Evolutionary conservation across 2,113 vertebrate genomes (phyloP), one percentile per base, ranked within the genome.

Genomic region (Psilopsiagon aurifrons): DNA sequence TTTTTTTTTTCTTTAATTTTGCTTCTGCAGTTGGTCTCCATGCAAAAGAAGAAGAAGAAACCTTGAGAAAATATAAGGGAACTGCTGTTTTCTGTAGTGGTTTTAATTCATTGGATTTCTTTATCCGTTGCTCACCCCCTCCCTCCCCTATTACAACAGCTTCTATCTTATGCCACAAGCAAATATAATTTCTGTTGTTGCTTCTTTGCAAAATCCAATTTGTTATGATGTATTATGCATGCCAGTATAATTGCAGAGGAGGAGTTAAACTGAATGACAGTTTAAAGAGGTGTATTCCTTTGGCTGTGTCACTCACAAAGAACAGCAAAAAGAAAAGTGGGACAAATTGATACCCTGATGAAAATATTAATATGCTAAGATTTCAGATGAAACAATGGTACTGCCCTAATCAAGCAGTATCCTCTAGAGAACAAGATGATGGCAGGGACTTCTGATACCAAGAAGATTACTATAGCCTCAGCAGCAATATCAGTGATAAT

Each of bases 221-320:
- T 96, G 95, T 97, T 97, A 97, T 96, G 96, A 97, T 98, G 83
- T 96, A 97, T 97, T 97, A 97, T 97, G 89, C 92, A 97, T 97
- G 97, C 77, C 44, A 95, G 96, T 94, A 71, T 96, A 97, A 98
- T 97, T 97, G 95, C 86, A 97, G 75, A 97, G 96, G 94, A 97
- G 97, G 96, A 96, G 95, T 96, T 96, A 97, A 94, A 63, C 83
- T 92, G 93, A 96, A 71, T 96, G 95, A 91, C 96, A 97, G 82
- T 91, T 97, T 96, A 97, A 97, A 97, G 95, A 96, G 64, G 64
- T 71, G 81, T 89, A 44, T 80, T 95, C 88, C 93, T 97, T 97
- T 96, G 62, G 92, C 64, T 92, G 80, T 97, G 93, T 96, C 95
- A 97, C 80, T 97, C 94, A 90, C 75, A 83, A 35, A 89, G 92